A percentile compares a stretch with the other conserved stretches of the same genome.
Evolutionary conservation across 2,888 invertebrate species (phyloP).

Genomic region (Uloborus plumipes): DNA sequence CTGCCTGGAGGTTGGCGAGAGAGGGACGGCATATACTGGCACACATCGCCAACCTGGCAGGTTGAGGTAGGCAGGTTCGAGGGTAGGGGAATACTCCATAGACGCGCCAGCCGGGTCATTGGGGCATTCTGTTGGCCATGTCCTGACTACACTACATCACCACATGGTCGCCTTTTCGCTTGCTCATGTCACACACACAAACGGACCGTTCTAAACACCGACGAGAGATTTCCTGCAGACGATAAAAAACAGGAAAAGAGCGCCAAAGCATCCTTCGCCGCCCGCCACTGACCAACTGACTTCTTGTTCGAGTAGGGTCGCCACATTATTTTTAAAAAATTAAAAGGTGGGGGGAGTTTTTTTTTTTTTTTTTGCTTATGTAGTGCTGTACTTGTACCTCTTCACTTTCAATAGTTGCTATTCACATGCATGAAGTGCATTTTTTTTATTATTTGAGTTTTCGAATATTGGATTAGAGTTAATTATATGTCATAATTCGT

Average conservation of each 20-base stretch:
- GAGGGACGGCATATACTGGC: constrained; percentile 59
- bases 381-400: no score
- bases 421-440: no score
- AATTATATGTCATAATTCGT: no score
- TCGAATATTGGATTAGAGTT: no score
- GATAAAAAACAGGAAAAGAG: constrained; percentile 45
- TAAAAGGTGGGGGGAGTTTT: no score
- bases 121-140: constrained; percentile 8
- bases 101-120: constrained; percentile 38
- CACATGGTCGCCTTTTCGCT: constrained; percentile 4
- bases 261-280: constrained; percentile 51
- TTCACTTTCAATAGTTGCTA: no score
- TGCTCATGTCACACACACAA: constrained; percentile 23
- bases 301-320: constrained; percentile 24
- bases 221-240: constrained; percentile 34
- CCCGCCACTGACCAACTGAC: constrained; percentile 57
- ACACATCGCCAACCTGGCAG: constrained; percentile 63
- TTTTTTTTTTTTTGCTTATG: no score
- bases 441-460: no score
- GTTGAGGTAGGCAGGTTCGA: constrained; percentile 62
- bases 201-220: constrained; percentile 9
- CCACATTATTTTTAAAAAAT: no score
- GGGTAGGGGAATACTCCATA: constrained; percentile 55
- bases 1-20: constrained; percentile 50
- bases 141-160: no score